These are phyloP conservation scores for Teleogryllus oceanicus DNA, from an alignment of 2,888 invertebrate genomes.

Conservation along the genomic window DNA sequence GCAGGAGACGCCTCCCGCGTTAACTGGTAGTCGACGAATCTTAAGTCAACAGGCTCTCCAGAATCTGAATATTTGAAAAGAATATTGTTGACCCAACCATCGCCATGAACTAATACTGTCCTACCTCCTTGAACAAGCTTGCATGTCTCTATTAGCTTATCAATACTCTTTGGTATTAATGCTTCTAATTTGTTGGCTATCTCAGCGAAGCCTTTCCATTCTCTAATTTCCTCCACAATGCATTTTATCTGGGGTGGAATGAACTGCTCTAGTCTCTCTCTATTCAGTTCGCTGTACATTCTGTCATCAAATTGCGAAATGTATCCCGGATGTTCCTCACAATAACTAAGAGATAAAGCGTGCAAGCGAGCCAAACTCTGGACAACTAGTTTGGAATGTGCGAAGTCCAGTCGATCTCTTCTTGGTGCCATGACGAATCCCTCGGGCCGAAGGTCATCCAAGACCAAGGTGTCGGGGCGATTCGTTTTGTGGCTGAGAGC, in stretches of 20 bases:
- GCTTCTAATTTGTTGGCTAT: constrained; percentile 21
- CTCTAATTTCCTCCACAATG: neutral
- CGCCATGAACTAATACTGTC: constrained; percentile 35
- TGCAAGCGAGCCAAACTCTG: constrained; percentile 33
- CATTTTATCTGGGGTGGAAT: neutral
- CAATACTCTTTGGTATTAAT: neutral
- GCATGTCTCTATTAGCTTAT: neutral
- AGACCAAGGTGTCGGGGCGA: constrained; percentile 23
- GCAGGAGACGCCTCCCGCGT: constrained; percentile 31
- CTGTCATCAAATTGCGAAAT: constrained; percentile 28
- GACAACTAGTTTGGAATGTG: constrained; percentile 26
- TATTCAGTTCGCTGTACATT: neutral
- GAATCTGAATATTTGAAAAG: constrained; percentile 26
- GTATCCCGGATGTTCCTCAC: constrained; percentile 25
- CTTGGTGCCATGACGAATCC: constrained; percentile 32
- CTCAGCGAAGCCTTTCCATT: neutral
- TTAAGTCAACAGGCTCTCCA: constrained; percentile 26
- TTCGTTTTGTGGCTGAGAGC: constrained; percentile 23
- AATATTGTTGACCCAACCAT: constrained; percentile 37
- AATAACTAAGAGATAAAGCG: constrained; percentile 32
- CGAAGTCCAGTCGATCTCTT: constrained; percentile 30
- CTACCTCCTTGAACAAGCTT: neutral
- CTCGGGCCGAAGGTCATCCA: constrained; percentile 32
- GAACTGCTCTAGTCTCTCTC: neutral
- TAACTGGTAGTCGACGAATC: constrained; percentile 36